Base-by-base conservation (phyloP, 2,888 invertebrate species). In the Lepas anatifera region DNA sequence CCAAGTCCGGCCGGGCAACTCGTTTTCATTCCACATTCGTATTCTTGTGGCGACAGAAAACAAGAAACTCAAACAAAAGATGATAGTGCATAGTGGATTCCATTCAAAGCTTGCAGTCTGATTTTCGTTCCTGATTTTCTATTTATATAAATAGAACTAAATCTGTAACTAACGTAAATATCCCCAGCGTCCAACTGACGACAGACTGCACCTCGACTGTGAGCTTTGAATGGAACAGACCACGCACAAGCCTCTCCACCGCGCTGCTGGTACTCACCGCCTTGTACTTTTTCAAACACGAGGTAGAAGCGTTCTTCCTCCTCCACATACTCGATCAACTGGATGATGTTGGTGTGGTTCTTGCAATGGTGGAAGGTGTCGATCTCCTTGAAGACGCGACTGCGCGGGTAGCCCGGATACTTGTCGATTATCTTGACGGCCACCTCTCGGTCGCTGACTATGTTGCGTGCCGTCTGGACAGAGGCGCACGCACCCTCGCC, bases 351-450 rank as follows among this genome's bases (percentile, higher is more conserved):
- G 73, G 92, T 91, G 84, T 98, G 96, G 76, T 94, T 94, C 82
- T 93, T 91, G 83, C 97, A 98, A 83, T 96, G 92, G 83, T 96
- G 94, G 86, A 98, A 97, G 75, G 95, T 97, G 84, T 98, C 97
- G 78, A 98, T 96, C 83, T 98, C 98, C 77, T 95, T 92, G 85
- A 97, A 94, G 77, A 98, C 93, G 79, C 97, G 87, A 78, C 90
- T 90, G 77, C 97, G 88, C 78, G 93, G 93, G 83, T 95, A 95
- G 75, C 92, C 92, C 75, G 93, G 92, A 78, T 92, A 90, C 82
- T 96, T 96, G 82, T 94, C 92, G 79, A 96, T 95, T 78, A 95
- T 90, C 74, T 98, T 98, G 75, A 98, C 98, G 72, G 98, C 98
- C 81, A 89, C 97, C 83, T 97, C 96, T 81, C 90, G 86, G 76